These are phyloP conservation scores for Druon quercuslanigerum DNA, from an alignment of 1,140 invertebrate species.

Conservation along the genomic window DNA sequence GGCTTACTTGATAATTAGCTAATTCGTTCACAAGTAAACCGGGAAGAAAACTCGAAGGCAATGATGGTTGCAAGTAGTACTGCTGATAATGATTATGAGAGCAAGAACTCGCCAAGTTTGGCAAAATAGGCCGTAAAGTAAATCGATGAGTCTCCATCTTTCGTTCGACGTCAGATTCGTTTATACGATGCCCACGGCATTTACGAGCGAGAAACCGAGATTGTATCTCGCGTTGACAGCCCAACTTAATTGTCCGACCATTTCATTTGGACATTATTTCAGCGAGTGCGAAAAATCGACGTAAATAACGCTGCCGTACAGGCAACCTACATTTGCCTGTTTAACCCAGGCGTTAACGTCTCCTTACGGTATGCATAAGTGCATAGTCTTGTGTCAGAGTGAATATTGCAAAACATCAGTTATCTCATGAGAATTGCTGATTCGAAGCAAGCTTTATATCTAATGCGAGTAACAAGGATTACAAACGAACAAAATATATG, in stretches of 20 bases:
- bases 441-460: not conserved
- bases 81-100: constrained; percentile 22
- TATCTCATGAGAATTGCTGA: constrained; percentile 1
- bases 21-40: not conserved
- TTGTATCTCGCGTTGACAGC: constrained; percentile 9
- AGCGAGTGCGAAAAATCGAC: constrained; percentile 21
- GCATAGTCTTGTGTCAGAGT: not conserved
- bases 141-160: constrained; percentile 2
- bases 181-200: constrained; percentile 26
- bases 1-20: too few relatives aligned
- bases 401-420: not conserved
- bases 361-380: constrained; percentile 15
- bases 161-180: constrained; percentile 19
- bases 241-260: constrained; percentile 23
- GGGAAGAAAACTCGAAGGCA: not conserved
- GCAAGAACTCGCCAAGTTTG: not conserved
- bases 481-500: too few relatives aligned
- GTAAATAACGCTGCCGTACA: constrained; percentile 16
- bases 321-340: constrained; percentile 14
- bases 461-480: too few relatives aligned
- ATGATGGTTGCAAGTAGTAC: not conserved
- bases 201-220: constrained; percentile 24
- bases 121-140: constrained; percentile 16
- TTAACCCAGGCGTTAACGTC: constrained; percentile 24
- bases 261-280: constrained; percentile 14